These are phyloP conservation scores for Microctenopoma stevenorrisi DNA, from an alignment of 2,797 vertebrate species.

Conservation along the genomic window DNA sequence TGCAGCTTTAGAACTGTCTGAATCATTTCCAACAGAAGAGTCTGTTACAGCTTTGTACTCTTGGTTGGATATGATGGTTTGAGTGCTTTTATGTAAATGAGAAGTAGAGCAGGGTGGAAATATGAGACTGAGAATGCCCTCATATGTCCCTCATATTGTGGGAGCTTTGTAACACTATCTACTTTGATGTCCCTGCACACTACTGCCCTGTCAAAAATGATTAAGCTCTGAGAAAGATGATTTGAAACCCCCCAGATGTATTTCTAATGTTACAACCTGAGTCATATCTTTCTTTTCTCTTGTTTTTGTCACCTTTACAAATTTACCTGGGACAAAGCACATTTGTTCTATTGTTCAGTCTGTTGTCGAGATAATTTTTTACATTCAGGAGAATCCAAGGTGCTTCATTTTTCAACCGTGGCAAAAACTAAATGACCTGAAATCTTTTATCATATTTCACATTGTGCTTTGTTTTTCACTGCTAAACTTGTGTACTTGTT, in stretches of 20 bases:
- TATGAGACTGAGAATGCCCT: constrained; percentile 71
- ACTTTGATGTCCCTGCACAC: constrained; percentile 76
- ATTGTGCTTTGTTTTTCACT: constrained; percentile 44
- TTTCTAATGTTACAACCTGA: constrained; percentile 71
- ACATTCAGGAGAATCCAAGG: constrained; percentile 54
- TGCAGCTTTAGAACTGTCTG: constrained; percentile 66
- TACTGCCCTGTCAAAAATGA: constrained; percentile 76
- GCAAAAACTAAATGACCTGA: constrained; percentile 58
- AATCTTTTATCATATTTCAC: constrained; percentile 58
- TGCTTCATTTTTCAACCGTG: constrained; percentile 64
- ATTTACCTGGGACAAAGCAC: constrained; percentile 47
- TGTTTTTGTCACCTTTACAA: constrained; percentile 67
- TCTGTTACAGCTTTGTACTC: constrained; percentile 74
- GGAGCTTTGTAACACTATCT: constrained; percentile 73
- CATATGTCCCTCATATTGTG: constrained; percentile 73
- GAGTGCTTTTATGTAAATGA: constrained; percentile 83
- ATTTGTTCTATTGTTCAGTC: constrained; percentile 67
- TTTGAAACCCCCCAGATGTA: constrained; percentile 68
- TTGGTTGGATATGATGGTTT: constrained; percentile 74
- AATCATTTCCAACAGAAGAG: constrained; percentile 65
- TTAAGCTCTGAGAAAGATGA: constrained; percentile 74
- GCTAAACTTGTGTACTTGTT: constrained; percentile 23
- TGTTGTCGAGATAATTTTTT: constrained; percentile 63
- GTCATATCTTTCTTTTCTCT: constrained; percentile 62
- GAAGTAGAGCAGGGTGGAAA: constrained; percentile 69